Evolutionary conservation across 2,888 invertebrate species (phyloP), one percentile per base, ranked within the genome.

Genomic region (Orchesella flavescens): DNA sequence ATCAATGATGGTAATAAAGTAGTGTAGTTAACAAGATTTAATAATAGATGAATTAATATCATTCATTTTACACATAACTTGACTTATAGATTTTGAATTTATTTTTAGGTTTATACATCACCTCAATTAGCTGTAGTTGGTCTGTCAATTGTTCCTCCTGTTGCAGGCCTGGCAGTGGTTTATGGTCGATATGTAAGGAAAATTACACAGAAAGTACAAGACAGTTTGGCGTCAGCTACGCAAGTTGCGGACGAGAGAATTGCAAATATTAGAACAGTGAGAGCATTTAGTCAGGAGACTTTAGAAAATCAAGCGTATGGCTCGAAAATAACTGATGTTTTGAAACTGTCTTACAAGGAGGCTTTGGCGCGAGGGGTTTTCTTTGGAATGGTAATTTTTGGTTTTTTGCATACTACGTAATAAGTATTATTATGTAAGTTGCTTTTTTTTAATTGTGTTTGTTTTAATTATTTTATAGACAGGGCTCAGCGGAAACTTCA

Each of bases 171-270:
- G 87, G 97, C 96, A 21, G 94, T 96, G 7, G 89, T 94, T 17
- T 96, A 95, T 89, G 96, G 96, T 0, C 92, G 96, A 82, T 96
- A 95, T 89, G 94, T 98, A 1, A 93, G 95, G 57, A 94, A 93
- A 71, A 95, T 98, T 86, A 96, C 98, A 0, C 93, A 93, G 84
- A 92, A 93, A 88, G 93, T 97, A 76, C 94, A 96, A 90, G 95
- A 92, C 88, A 91, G 92, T 2, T 90, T 93, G 34, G 93, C 93
- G 7, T 90, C 90, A 53, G 91, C 93, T 3, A 93, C 92, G 85
- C 90, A 96, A 92, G 93, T 95, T 78, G 97, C 97, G 0, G 97
- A 98, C 91, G 98, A 98, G 90, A 94, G 95, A 89, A 95, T 97
- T 86, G 93, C 95, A 13, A 98, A 97, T 90, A 94, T 98, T 85